Evolutionary conservation across 2,797 vertebrate genomes (phyloP), one percentile per base, ranked within the genome.

Genomic region (Pantherophis vulpinus): DNA sequence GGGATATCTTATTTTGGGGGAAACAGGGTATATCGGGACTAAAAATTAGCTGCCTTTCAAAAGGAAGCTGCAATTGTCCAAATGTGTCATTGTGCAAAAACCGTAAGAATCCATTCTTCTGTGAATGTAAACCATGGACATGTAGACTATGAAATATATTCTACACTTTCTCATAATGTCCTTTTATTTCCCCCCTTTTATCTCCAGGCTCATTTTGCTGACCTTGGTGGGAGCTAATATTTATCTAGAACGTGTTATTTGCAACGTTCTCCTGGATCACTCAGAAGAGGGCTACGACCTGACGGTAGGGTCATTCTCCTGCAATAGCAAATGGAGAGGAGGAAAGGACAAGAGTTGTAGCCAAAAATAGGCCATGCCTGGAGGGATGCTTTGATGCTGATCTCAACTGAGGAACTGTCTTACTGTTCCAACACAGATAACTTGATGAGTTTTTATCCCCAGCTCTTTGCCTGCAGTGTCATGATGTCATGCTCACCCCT

Each of bases 221-320:
- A 86, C 79, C 2, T 87, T 98, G 86, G 98, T 98, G 91, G 97
- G 97, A 95, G 29, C 98, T 14, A 98, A 98, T 27, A 96, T 98
- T 79, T 98, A 98, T 94, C 91, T 98, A 95, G 98, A 98, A 96
- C 97, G 96, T 86, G 95, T 96, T 87, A 97, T 98, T 92, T 98
- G 97, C 92, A 96, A 95, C 91, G 95, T 91, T 86, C 97, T 98
- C 88, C 55, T 97, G 93, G 97, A 94, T 92, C 96, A 96, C 5
- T 95, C 93, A 32, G 93, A 95, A 12, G 96, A 97, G 51, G 97
- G 97, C n/a, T 97, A 98, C 95, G 95, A 93, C 91, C 96, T 98
- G 94, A 97, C 98, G 97, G 98, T 98, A 86, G 92, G 93, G 32
- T 27, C 18, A 16, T 58, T 25, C 32, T n/a, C 18, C 25, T 89